Base-by-base conservation (phyloP, 2,888 invertebrate genomes). In the Nomada ferruginata region DNA sequence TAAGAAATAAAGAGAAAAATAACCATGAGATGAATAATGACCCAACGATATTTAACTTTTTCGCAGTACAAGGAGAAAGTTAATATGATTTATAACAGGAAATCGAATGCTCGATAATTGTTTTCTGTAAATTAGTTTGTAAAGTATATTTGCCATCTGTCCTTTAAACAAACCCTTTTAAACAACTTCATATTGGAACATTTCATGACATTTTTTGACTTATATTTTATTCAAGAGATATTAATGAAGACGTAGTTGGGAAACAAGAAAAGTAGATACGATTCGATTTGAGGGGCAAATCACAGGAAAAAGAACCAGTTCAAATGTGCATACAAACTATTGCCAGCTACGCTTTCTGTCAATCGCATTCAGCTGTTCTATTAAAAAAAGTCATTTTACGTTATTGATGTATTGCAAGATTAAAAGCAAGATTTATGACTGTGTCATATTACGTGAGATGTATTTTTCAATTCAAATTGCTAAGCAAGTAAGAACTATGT, bases 1-100 rank as follows among this genome's bases (percentile, higher is more conserved):
- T 92, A 85, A 86, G 85, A 81, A 76, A 78, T 66, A 71, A 61
- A 7, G 52, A 75, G 59, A 11, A 57, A 50, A 29, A 61, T 52
- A 59, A 76, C 61, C 4, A 36, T 15, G 57, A 26, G 36, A 64
- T 55, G 66, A 69, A 68, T 55, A 59, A 61, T 70, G 20, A 52
- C 13, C n/a, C 36, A 52, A 57, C 29, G 44, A 73, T 75, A 70
- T 13, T 13, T 20, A 42, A 36, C 15, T 36, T 73, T 72, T 74
- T 64, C 29, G 20, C 55, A 20, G 50, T 50, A n/a, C 61, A 44
- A 20, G 50, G 71, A 78, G 68, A 72, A 74, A 63, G 76, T 50
- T 29, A n/a, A 26, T 23, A 23, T 59, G 70, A 79, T 83, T 74
- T 59, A 74, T 68, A 57, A 57, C n/a, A 52, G 60, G 61, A 57